A percentile compares a stretch with the other conserved stretches of the same genome.
These are phyloP conservation scores for Labeo catla DNA, from an alignment of 2,113 vertebrate genomes.

Conservation along the genomic window DNA sequence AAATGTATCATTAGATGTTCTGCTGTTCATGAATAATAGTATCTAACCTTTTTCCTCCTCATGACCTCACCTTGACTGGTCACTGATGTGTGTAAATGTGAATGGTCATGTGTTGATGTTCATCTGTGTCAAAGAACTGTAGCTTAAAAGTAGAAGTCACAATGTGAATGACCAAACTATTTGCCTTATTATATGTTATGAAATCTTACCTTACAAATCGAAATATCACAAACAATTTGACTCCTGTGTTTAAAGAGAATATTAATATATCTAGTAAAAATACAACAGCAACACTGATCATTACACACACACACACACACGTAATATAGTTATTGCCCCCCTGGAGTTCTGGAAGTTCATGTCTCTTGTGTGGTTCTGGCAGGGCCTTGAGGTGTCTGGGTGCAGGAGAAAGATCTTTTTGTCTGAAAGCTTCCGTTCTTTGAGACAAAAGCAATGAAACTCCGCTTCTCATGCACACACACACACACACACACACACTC, in stretches of 20 bases:
- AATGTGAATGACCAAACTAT: too few relatives aligned
- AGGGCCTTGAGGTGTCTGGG: conserved; percentile 89
- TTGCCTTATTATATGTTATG: neutral
- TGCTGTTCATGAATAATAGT: neutral
- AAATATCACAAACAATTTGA: too few relatives aligned
- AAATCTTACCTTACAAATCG: neutral
- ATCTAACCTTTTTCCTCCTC: too few relatives aligned
- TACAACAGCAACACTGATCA: neutral
- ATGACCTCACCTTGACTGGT: too few relatives aligned
- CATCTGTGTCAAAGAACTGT: too few relatives aligned
- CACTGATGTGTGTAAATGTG: too few relatives aligned
- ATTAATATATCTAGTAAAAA: too few relatives aligned
- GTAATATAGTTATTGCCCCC: neutral
- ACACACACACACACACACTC: conserved; percentile 2
- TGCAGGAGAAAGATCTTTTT: conserved; percentile 90
- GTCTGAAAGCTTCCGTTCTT: conserved; percentile 80
- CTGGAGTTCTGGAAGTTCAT: neutral
- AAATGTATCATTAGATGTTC: neutral
- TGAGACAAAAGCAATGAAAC: conserved; percentile 66
- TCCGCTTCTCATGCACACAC: neutral
- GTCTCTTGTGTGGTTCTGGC: conserved; percentile 67
- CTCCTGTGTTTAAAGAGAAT: too few relatives aligned
- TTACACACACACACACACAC: neutral
- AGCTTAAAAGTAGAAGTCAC: too few relatives aligned
- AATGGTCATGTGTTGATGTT: too few relatives aligned